Base-by-base conservation (phyloP, 1,140 invertebrate species). In the Grapholita molesta region DNA sequence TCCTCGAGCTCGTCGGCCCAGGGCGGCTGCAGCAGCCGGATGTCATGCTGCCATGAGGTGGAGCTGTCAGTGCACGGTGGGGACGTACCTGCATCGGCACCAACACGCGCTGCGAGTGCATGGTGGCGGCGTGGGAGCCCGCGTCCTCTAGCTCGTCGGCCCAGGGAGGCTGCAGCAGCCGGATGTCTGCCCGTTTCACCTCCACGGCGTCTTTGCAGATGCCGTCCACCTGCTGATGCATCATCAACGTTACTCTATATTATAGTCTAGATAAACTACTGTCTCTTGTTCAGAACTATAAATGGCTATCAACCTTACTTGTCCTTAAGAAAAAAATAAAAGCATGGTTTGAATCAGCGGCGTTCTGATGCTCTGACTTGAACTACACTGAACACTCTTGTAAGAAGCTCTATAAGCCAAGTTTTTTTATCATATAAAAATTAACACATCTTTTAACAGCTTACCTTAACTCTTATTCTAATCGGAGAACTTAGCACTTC, bases 1-100 rank as follows among this genome's bases (percentile, higher is more conserved):
- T 96, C 96, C 80, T 97, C 97, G 53, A 99, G 90, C 89, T 99
- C 98, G 80, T 99, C 98, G 91, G 95, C 97, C 98, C 98, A 99
- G 0, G 98, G 98, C 11, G 98, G 97, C 81, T 96, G 94, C 66
- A 99, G 88, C 1, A 99, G 94, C n/a, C 98, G 94, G 35, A 99
- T 88, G 86, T 98, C 97, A n/a, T n/a, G n/a, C n/a, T n/a, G n/a
- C n/a, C n/a, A n/a, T n/a, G n/a, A n/a, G n/a, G n/a, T n/a, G n/a
- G n/a, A n/a, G n/a, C n/a, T n/a, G n/a, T n/a, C n/a, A n/a, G n/a
- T n/a, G n/a, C n/a, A n/a, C n/a, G n/a, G n/a, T n/a, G n/a, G n/a
- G 15, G 1, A 1, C 75, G 48, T 64, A 89, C 88, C 74, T 84
- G 82, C n/a, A 80, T 70, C 7, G 85, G 72, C 21, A 82, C 73